A percentile compares a stretch with the other conserved stretches of the same genome.
phyloP scores from a whole-genome alignment of 2,888 invertebrate genomes.

The Ptychoptera contaminata region DNA sequence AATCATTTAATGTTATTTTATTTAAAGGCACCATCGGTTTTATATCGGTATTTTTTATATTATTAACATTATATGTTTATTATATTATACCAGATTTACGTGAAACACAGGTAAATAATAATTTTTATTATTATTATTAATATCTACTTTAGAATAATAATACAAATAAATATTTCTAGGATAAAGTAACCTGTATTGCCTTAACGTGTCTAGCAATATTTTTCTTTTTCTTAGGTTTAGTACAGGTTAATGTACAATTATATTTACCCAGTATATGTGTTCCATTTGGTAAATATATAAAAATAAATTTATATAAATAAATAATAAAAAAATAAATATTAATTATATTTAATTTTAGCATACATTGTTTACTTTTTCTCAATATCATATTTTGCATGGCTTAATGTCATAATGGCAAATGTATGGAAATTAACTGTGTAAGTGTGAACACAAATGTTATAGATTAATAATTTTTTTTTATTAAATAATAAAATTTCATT shows the following conservation, averaged over 20 bases:
- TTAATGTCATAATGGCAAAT: constrained; percentile 51
- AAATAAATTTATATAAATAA: not conserved
- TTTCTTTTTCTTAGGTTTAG: constrained; percentile 7
- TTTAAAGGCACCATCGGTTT: constrained; percentile 26
- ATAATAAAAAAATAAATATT: not conserved
- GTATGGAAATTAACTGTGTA: constrained; percentile 48
- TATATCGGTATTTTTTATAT: constrained; percentile 41
- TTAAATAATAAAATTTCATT: not conserved
- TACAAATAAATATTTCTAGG: constrained; percentile 5
- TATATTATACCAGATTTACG: constrained; percentile 42
- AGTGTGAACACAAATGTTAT: too few species aligned
- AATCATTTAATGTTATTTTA: not conserved
- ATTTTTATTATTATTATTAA: not conserved
- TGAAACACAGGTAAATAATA: constrained; percentile 29
- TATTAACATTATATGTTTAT: constrained; percentile 43
- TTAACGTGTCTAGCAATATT: constrained; percentile 8
- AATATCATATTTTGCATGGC: constrained; percentile 55
- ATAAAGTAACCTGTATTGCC: constrained; percentile 10
- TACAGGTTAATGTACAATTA: constrained; percentile 5
- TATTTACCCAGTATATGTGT: not conserved
- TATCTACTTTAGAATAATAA: not conserved
- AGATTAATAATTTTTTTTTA: too few species aligned
- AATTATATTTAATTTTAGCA: constrained; percentile 26
- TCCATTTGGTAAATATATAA: constrained; percentile 1
- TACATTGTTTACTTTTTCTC: constrained; percentile 43